phyloP scores from a whole-genome alignment of 2,888 invertebrate genomes.

The Agrotis segetum region DNA sequence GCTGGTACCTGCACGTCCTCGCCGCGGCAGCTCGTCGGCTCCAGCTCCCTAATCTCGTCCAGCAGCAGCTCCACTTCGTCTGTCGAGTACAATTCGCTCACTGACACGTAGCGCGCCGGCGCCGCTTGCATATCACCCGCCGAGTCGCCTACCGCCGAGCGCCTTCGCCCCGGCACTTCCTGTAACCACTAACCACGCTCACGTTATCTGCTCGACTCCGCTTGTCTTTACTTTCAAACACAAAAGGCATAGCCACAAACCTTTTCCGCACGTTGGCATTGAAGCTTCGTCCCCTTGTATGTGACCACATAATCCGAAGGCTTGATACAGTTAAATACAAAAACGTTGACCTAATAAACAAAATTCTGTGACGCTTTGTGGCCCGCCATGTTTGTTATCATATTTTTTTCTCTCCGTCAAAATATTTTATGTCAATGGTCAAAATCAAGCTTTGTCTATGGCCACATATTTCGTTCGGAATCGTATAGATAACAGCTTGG shows the following conservation, averaged over 20 bases:
- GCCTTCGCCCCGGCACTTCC: conserved; percentile 82
- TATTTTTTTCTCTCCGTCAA: conserved; percentile 63
- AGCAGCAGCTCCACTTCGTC: conserved; percentile 91
- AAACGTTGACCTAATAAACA: conserved; percentile 78
- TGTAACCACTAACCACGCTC: conserved; percentile 67
- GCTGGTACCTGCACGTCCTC: conserved; percentile 84
- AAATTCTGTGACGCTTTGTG: conserved; percentile 77
- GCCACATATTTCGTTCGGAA: conserved; percentile 40
- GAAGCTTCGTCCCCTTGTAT: conserved; percentile 72
- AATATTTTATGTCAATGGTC: conserved; percentile 46
- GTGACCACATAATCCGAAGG: conserved; percentile 78
- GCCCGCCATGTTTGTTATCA: conserved; percentile 89
- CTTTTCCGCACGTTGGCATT: conserved; percentile 79
- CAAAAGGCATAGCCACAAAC: conserved; percentile 62
- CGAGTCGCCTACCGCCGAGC: conserved; percentile 80
- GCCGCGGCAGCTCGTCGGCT: conserved; percentile 89
- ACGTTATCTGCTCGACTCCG: conserved; percentile 32
- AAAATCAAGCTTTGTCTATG: conserved; percentile 6
- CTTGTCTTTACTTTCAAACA: background rate
- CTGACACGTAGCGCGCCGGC: conserved; percentile 90
- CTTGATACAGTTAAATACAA: conserved; percentile 56
- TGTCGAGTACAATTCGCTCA: conserved; percentile 90
- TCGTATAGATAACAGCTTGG: too few species aligned
- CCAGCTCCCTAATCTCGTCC: conserved; percentile 90
- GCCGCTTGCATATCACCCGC: conserved; percentile 89